phyloP scores from a whole-genome alignment of 2,113 vertebrate genomes.

The Lepidothrix coronata region DNA sequence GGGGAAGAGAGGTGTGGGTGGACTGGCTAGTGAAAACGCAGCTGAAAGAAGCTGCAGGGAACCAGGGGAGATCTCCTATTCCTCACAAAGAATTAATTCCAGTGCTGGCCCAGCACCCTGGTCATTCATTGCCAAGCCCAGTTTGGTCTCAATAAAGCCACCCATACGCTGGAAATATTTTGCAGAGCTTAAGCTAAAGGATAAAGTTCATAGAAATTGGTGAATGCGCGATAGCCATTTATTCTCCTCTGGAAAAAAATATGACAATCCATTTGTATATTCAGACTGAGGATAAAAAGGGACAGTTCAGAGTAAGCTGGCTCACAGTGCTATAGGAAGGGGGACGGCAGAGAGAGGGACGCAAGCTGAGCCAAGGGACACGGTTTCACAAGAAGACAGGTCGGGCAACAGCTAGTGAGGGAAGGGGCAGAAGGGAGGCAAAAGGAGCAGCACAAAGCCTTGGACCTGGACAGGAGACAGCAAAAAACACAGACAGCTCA shows the following conservation, averaged over 20 bases:
- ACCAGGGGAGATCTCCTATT: neutral
- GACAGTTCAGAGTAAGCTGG: slow-evolving; percentile 19
- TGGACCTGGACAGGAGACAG: neutral
- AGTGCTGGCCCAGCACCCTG: neutral
- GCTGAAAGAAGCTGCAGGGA: slow-evolving; percentile 45
- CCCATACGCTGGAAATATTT: neutral
- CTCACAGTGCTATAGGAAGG: neutral
- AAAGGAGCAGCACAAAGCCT: neutral
- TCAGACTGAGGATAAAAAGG: neutral
- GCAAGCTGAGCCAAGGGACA: neutral
- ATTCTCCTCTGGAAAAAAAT: slow-evolving; percentile 20
- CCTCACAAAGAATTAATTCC: neutral
- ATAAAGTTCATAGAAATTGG: slow-evolving; percentile 34
- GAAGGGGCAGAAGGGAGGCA: neutral
- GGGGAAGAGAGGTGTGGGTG: neutral
- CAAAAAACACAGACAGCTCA: neutral
- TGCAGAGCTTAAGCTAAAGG: neutral
- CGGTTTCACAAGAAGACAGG: neutral
- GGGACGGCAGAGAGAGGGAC: neutral
- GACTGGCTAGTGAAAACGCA: slow-evolving; percentile 37
- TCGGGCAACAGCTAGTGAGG: neutral
- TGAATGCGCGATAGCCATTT: neutral
- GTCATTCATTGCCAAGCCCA: neutral
- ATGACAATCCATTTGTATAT: slow-evolving; percentile 25
- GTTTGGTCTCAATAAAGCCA: neutral